Evolutionary conservation across 2,113 vertebrate genomes (phyloP).

Genomic region (Bucco capensis): DNA sequence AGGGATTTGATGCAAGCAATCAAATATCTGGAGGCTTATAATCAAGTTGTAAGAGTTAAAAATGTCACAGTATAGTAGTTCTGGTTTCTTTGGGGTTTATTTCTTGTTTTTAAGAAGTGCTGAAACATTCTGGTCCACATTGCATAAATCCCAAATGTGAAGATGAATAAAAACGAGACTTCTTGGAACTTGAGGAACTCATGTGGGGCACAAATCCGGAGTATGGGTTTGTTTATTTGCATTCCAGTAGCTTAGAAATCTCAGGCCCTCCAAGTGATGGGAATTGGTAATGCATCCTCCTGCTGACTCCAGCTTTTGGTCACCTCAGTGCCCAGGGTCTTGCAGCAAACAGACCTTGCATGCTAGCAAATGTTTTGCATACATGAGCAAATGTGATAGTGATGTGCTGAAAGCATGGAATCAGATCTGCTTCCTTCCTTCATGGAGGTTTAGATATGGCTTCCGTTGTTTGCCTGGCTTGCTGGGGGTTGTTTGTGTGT

Average conservation of each 20-base stretch:
- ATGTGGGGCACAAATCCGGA: constrained; percentile 30
- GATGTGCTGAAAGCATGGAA: constrained; percentile 55
- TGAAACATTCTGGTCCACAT: constrained; percentile 46
- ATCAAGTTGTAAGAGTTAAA: background rate
- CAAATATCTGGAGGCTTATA: constrained; percentile 16
- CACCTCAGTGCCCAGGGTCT: background rate
- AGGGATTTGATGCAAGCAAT: constrained; percentile 18
- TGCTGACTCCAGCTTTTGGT: constrained; percentile 7
- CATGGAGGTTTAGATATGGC: background rate
- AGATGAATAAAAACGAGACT: constrained; percentile 42
- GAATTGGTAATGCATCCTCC: constrained; percentile 27
- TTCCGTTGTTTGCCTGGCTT: background rate
- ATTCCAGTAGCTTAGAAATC: constrained; percentile 34
- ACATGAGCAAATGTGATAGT: constrained; percentile 24
- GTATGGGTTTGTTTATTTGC: constrained; percentile 56
- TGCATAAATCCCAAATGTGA: constrained; percentile 56
- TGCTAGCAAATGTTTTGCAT: constrained; percentile 15
- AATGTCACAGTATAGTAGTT: background rate
- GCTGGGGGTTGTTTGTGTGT: background rate
- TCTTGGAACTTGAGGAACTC: constrained; percentile 60
- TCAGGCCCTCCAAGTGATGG: constrained; percentile 25
- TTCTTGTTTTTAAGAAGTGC: constrained; percentile 45
- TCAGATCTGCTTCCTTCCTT: constrained; percentile 55
- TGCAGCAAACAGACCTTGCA: background rate
- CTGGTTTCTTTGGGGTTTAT: constrained; percentile 46